Percentiles rank a stretch among this genome's conserved stretches.
These are phyloP conservation scores for Drosophila tropicalis DNA, from an alignment of 1,140 invertebrate genomes.

Conservation along the genomic window DNA sequence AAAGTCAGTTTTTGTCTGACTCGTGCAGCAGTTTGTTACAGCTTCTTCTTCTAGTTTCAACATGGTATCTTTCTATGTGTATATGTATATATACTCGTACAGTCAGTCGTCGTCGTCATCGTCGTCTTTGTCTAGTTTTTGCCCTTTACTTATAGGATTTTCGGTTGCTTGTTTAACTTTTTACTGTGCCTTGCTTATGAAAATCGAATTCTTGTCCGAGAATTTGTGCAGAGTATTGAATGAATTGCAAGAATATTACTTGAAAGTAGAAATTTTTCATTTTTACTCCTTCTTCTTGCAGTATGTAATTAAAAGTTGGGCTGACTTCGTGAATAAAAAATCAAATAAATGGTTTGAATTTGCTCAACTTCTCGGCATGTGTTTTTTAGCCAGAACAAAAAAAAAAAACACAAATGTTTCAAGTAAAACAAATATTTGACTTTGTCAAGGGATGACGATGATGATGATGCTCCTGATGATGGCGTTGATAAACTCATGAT, in stretches of 20 bases:
- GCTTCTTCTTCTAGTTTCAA: constrained; percentile 1
- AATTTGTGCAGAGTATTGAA: neutral
- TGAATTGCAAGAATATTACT: constrained; percentile 5
- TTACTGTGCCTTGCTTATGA: neutral
- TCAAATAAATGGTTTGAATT: constrained; percentile 14
- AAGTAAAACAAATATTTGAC: constrained; percentile 13
- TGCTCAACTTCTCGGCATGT: constrained; percentile 7
- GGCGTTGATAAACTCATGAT: constrained; percentile 27
- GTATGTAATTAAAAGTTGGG: constrained; percentile 10
- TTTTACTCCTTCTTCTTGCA: neutral
- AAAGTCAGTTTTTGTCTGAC: constrained; percentile 4
- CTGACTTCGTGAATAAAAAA: constrained; percentile 8
- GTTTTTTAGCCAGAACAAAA: constrained; percentile 14
- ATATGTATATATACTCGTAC: neutral
- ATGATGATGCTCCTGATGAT: constrained; percentile 27
- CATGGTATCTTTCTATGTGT: neutral
- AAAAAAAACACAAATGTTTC: constrained; percentile 13
- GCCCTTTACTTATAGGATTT: neutral
- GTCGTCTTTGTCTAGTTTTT: neutral
- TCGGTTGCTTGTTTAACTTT: constrained; percentile 1
- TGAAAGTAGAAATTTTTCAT: neutral
- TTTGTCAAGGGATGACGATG: constrained; percentile 15
- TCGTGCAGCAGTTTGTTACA: constrained; percentile 4
- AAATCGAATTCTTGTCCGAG: neutral
- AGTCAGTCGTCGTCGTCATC: neutral